phyloP scores from a whole-genome alignment of 2,797 vertebrate genomes.

The Cichlasoma orientale region DNA sequence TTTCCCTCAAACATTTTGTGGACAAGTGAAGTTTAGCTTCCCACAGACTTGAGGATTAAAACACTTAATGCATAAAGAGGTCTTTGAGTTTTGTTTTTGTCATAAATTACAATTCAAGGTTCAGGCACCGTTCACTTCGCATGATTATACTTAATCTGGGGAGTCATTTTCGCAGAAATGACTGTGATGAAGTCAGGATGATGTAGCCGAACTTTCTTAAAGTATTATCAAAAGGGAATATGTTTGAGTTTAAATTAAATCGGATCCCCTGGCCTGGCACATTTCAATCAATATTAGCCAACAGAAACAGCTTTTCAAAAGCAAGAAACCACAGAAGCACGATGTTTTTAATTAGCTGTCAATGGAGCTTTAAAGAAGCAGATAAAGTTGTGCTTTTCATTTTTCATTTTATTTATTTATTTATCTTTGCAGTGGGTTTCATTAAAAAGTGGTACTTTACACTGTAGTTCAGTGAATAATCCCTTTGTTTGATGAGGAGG shows the following conservation, averaged over 20 bases:
- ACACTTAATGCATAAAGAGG: neutral
- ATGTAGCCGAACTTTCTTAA: constrained; percentile 31
- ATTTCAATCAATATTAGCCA: constrained; percentile 62
- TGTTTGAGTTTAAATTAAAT: constrained; percentile 36
- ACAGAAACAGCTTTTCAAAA: constrained; percentile 54
- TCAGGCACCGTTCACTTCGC: constrained; percentile 10
- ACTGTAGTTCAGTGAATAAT: neutral
- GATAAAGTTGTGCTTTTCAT: constrained; percentile 8
- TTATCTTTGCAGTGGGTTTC: neutral
- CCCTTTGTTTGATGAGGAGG: neutral
- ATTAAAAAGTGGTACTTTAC: neutral
- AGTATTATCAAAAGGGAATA: constrained; percentile 24
- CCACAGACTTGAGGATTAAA: neutral
- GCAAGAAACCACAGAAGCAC: constrained; percentile 43
- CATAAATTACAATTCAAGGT: constrained; percentile 19
- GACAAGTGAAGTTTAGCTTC: neutral
- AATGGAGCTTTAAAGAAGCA: constrained; percentile 46
- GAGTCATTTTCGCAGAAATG: constrained; percentile 10
- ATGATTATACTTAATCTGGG: constrained; percentile 11
- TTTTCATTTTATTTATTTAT: constrained; percentile 8
- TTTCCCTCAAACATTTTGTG: neutral
- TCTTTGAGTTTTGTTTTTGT: constrained; percentile 14
- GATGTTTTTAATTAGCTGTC: constrained; percentile 58
- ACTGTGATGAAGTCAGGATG: constrained; percentile 12
- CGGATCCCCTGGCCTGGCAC: constrained; percentile 44